Conservation (phyloP, 35 echinoderm and acorn worm species). For the Amphiura filiformis region DNA sequence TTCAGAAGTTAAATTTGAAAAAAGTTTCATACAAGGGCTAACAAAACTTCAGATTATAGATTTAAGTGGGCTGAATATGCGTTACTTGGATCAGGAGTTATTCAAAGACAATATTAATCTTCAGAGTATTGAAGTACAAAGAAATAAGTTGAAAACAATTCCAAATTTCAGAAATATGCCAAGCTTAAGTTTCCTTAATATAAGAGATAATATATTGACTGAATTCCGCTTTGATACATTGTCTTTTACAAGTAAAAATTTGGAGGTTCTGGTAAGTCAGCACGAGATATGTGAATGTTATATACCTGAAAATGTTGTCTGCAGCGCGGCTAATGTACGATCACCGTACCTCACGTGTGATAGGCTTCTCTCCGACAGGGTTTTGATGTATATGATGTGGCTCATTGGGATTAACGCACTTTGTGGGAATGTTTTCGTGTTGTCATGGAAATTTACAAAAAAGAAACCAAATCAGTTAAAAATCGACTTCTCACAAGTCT, state of each 20-base stretch:
- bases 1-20: no score
- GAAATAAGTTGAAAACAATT: background rate
- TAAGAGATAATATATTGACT: background rate
- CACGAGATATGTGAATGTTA: background rate
- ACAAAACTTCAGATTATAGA: no score
- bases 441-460: background rate
- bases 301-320: background rate
- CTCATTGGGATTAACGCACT: background rate
- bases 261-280: background rate
- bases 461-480: background rate
- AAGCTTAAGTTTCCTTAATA: background rate
- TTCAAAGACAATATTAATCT: background rate
- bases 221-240: background rate
- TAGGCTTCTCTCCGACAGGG: background rate
- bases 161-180: background rate
- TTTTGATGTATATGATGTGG: background rate
- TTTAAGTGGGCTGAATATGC: no score
- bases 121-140: background rate
- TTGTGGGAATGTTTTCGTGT: background rate
- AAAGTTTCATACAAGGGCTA: no score
- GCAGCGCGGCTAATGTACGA: background rate
- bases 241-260: background rate
- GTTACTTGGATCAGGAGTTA: background rate
- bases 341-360: background rate
- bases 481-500: background rate